Evolutionary conservation across 2,888 invertebrate species (phyloP), one percentile per base, ranked within the genome.

Genomic region (Epistrophella euchroma): DNA sequence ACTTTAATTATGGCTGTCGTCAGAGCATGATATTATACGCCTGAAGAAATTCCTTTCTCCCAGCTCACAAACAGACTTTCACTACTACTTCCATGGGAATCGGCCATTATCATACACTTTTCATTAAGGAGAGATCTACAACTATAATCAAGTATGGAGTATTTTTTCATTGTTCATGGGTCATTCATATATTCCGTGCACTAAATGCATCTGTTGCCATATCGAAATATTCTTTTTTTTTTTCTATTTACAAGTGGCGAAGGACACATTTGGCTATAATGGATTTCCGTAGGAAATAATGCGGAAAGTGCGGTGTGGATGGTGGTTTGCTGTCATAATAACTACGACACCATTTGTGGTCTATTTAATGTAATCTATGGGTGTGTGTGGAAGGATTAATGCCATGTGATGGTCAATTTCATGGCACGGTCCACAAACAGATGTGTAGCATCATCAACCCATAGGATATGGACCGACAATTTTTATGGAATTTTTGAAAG

Each of bases 1-100:
- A 17, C 28, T 43, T 55, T 74, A 62, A 80, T 74, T 60, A 74
- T 74, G 35, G 56, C n/a, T 74, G 52, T 55, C 55, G 37, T 19
- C 70, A 75, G 74, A 80, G 80, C 62, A 70, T 80, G 45, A 80
- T 75, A 70, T 70, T 43, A 37, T 62, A 62, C 52, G 80, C 80
- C 80, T 47, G 25, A 62, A 45, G 80, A 70, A 52, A 74, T 52
- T 28, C 10, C 37, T 50, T 17, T 50, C 50, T 50, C 25, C 25
- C 11, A 37, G 19, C 37, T 43, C 52, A 40, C 62, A 78, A 60
- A 64, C 52, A 78, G 37, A 60, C 50, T 70, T 58, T 37, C 11
- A 55, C 22, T 13, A 45, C 28, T n/a, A 9, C 28, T 25, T 9
- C 25, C 10, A 22, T 7, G 37, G 3, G 4, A 52, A n/a, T 40